Evolutionary conservation across 2,888 invertebrate species (phyloP), one percentile per base, ranked within the genome.

Genomic region (Drosophila birchii): DNA sequence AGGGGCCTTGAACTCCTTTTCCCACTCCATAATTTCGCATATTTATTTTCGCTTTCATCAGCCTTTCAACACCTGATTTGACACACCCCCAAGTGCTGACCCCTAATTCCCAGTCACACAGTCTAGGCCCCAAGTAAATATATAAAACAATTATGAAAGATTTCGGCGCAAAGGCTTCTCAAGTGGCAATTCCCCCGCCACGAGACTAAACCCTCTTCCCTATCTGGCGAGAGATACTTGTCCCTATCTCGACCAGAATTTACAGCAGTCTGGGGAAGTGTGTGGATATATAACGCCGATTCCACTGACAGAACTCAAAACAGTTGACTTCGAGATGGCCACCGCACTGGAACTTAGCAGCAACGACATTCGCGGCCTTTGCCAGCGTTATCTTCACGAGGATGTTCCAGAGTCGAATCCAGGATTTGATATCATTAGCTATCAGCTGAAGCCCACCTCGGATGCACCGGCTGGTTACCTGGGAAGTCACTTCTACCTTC

Each of bases 381-480:
- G 91, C 55, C 78, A 79, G 64, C 80, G 73, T 2, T 90, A 88
- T 49, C 71, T 84, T 29, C 60, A 74, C 7, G 77, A 79, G 49
- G 77, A 80, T 59, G 57, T 77, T 4, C 9, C n/a, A 6, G 36
- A 29, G 2, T 32, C 41, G 11, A 18, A 43, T 9, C 18, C 47
- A 9, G 56, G 57, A 1, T 81, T 88, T 11, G 73, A 90, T 34
- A 76, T 92, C 0, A 54, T 91, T 1, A 82, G 79, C 53, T 92
- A 89, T 49, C 67, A 85, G 1, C 61, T 91, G 0, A 81, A 80
- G 6, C 78, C 82, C 7, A 81, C 86, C 1, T 90, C 87, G 5
- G 91, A 90, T 47, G 79, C 83, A 5, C 90, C 92, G 1, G 72
- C 83, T 0, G 92, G 92, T 53, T 92, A 89, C 51, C 67, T 92